Base-by-base conservation (phyloP, 2,888 invertebrate genomes). In the Ellobium chinense region DNA sequence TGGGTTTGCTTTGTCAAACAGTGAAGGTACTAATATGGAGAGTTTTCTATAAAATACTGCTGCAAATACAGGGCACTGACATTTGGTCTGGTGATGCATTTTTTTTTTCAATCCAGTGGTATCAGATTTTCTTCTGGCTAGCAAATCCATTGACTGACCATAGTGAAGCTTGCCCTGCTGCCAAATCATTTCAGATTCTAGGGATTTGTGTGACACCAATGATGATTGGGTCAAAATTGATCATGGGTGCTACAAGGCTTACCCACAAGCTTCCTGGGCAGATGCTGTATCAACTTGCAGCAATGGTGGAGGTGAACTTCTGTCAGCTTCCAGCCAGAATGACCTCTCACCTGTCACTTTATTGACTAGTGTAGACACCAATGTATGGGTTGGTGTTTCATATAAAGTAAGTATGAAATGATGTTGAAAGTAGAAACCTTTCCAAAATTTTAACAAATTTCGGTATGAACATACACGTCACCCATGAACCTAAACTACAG, bases 141-240 rank as follows among this genome's bases (percentile, higher is more conserved):
- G n/a, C n/a, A n/a, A n/a, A n/a, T n/a, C n/a, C n/a, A n/a, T n/a
- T n/a, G n/a, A n/a, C n/a, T n/a, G n/a, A n/a, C n/a, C n/a, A n/a
- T n/a, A n/a, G n/a, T n/a, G n/a, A n/a, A n/a, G n/a, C n/a, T n/a
- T n/a, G n/a, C n/a, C n/a, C n/a, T n/a, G n/a, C n/a, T n/a, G n/a
- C n/a, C n/a, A n/a, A n/a, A n/a, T n/a, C n/a, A n/a, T n/a, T 12
- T 18, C 46, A 46, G 78, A 78, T 39, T 39, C 78, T 1, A 27
- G 69, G 3, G 70, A 78, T 31, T n/a, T 62, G 1, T 78, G 78
- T 58, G 78, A 78, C 54, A 70, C 62, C 1, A 78, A 27, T 36
- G 63, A 78, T 18, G 39, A 24, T 12, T 78, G 78, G 78, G 29
- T 70, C n/a, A 69, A 1, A 3, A n/a, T 78, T 18, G 31, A 34